Evolutionary conservation across 2,113 vertebrate genomes (phyloP), one percentile per base, ranked within the genome.

Genomic region (Cnemophilus loriae): DNA sequence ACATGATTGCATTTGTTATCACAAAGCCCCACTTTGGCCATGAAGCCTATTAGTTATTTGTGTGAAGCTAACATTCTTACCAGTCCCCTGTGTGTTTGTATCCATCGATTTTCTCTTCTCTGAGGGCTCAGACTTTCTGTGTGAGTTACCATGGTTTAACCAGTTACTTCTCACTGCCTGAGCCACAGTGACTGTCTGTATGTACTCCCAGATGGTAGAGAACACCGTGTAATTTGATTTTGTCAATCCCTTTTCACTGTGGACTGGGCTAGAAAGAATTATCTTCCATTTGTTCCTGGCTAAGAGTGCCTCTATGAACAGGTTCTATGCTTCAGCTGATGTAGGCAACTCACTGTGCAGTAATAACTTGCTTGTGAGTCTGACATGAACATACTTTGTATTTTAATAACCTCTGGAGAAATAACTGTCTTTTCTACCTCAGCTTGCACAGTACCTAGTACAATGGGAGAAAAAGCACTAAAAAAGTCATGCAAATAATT

Each of bases 391-490:
- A 84, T 87, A 84, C 83, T 95, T 92, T 74, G 50, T 95, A 84
- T 95, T 96, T 95, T 90, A 96, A 95, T 96, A 93, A 90, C 56
- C 95, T 89, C 80, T 59, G 28, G 93, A 89, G 94, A 92, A 93
- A 15, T 87, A 71, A 64, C 91, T 75, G 42, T 67, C 80, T 87
- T 75, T 92, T 86, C 68, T 86, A 47, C 70, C 52, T 91, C 89
- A 84, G 65, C 76, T 89, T 92, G 73, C 86, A 81, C 80, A 64
- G 68, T 68, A 68, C 56, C 44, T 87, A 84, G 39, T 69, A 69
- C 35, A 90, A 81, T 52, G 35, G 24, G 64, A 87, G 64, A 39
- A 89, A 95, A 95, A 89, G 27, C 68, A 67, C 76, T 86, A n/a
- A 81, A 95, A 91, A 81, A 47, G 33, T 81, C 9, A 67, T 44